Evolutionary conservation across 2,113 vertebrate species (phyloP).

Genomic region (Dromas ardeola): DNA sequence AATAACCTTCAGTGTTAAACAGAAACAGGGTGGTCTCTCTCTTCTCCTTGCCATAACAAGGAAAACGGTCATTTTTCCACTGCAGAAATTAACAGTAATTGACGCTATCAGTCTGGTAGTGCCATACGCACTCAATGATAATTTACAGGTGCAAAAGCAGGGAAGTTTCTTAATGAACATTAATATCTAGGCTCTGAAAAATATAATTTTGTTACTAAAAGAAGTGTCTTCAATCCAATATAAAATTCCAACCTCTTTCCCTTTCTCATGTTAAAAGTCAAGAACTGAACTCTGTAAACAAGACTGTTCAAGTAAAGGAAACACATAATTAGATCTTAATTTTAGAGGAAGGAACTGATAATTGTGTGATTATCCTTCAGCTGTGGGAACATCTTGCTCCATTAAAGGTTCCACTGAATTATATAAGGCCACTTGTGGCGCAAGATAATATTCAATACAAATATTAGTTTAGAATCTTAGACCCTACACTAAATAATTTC

Average conservation of each 20-base stretch:
- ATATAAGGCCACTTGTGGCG: not conserved
- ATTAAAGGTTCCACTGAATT: not conserved
- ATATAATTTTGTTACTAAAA: not conserved
- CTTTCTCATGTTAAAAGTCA: not conserved
- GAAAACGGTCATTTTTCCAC: not conserved
- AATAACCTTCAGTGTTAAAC: not conserved
- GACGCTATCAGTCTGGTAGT: not conserved
- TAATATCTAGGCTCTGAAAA: not conserved
- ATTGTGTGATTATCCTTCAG: slow-evolving; percentile 33
- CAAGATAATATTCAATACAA: not conserved
- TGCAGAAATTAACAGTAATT: not conserved
- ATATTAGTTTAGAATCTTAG: not conserved
- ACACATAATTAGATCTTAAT: slow-evolving; percentile 39
- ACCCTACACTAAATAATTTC: not conserved
- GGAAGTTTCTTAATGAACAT: not conserved
- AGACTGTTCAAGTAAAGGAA: slow-evolving; percentile 4
- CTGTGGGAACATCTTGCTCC: slow-evolving; percentile 9
- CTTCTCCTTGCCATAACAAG: not conserved
- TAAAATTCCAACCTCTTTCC: not conserved
- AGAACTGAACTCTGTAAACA: slow-evolving; percentile 13
- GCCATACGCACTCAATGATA: not conserved
- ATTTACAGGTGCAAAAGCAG: not conserved
- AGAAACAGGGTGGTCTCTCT: not conserved
- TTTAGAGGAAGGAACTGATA: slow-evolving; percentile 45
- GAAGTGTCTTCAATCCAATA: not conserved